Evolutionary conservation across 2,888 invertebrate species (phyloP).

Genomic region (Patella ulyssiponensis): DNA sequence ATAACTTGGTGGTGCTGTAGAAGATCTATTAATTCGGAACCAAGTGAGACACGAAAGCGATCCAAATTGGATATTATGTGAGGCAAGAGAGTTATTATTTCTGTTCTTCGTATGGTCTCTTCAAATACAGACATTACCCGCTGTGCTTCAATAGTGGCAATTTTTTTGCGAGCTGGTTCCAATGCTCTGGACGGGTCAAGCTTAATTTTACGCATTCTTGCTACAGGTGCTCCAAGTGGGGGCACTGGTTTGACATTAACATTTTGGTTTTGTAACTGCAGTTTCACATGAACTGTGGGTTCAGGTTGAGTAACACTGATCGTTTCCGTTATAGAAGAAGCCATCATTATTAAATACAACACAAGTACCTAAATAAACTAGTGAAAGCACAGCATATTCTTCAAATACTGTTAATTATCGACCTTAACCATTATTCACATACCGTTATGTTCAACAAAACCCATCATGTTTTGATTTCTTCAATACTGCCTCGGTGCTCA

Average conservation of each 20-base stretch:
- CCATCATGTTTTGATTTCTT: background rate
- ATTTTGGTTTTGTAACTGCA: conserved; percentile 44
- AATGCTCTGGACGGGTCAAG: conserved; percentile 68
- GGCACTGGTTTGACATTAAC: conserved; percentile 30
- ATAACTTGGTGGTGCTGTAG: conserved; percentile 64
- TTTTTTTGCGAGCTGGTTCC: conserved; percentile 70
- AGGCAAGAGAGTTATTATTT: conserved; percentile 65
- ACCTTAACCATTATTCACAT: conserved; percentile 15
- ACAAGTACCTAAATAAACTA: background rate
- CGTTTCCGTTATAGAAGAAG: conserved; percentile 27
- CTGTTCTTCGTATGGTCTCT: conserved; percentile 64
- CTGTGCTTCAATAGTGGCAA: conserved; percentile 70
- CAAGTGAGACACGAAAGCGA: conserved; percentile 62
- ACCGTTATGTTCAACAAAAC: conserved; percentile 1
- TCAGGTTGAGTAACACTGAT: conserved; percentile 32
- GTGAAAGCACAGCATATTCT: background rate
- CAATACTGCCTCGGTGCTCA: too few relatives aligned
- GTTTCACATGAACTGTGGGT: conserved; percentile 58
- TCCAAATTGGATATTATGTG: conserved; percentile 64
- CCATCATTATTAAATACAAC: conserved; percentile 22
- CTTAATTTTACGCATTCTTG: conserved; percentile 38
- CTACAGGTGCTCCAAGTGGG: background rate
- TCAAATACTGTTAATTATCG: conserved; percentile 6
- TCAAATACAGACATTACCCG: conserved; percentile 71
- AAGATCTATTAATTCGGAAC: conserved; percentile 60